These are phyloP conservation scores for Sylvilagus bachmani DNA, from an alignment of 2,113 vertebrate genomes.

Conservation along the genomic window DNA sequence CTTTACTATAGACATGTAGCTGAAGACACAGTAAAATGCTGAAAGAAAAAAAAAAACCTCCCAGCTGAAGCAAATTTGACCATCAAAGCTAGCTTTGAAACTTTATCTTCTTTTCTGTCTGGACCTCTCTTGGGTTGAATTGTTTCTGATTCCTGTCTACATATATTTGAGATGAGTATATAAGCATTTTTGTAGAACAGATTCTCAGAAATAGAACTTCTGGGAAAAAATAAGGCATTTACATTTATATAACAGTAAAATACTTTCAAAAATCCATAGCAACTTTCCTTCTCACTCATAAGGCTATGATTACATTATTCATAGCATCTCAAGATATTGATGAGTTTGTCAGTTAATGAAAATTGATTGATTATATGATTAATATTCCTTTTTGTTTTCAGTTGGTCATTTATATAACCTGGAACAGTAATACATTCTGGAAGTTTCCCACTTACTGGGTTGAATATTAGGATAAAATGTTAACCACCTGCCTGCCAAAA, in stretches of 20 bases:
- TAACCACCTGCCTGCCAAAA: not conserved
- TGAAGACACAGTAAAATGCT: not conserved
- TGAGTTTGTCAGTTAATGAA: not conserved
- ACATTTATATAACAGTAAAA: not conserved
- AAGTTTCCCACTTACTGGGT: not conserved
- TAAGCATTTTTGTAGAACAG: not conserved
- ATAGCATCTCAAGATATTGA: not conserved
- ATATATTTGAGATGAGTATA: not conserved
- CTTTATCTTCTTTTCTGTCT: not conserved
- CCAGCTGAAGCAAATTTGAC: not conserved
- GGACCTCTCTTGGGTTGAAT: not conserved
- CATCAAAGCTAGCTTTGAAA: not conserved
- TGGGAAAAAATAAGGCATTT: not conserved
- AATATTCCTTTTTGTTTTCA: not conserved
- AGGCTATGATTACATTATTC: not conserved
- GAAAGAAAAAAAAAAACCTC: not conserved
- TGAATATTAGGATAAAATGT: not conserved
- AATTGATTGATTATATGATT: not conserved
- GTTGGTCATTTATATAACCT: not conserved
- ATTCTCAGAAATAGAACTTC: not conserved
- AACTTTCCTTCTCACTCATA: not conserved
- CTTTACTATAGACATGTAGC: not conserved
- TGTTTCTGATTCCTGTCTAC: not conserved
- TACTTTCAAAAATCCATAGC: not conserved
- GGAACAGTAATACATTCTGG: not conserved